Conservation (phyloP, 2,113 vertebrate species). For the Hydrolagus affinis region DNA sequence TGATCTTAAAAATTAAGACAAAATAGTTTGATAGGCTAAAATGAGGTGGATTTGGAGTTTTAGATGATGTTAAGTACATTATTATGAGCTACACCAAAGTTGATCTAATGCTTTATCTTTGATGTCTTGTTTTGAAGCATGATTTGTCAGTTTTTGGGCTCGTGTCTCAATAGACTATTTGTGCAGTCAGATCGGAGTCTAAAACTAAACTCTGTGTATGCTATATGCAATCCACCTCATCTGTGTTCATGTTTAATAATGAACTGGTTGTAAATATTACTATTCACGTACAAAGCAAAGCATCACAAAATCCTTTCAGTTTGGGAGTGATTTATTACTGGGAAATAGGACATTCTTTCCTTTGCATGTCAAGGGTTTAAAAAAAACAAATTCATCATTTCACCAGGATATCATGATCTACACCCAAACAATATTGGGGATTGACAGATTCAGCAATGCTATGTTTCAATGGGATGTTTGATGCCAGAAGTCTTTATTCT, state of each 20-base stretch:
- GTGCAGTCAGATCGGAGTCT: neutral
- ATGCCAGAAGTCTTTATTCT: constrained; percentile 2
- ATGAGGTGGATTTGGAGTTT: too few species aligned
- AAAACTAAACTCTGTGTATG: neutral
- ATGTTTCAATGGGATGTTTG: constrained; percentile 10
- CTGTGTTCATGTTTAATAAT: constrained; percentile 7
- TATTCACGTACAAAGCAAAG: neutral
- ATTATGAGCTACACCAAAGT: too few species aligned
- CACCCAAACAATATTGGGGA: neutral
- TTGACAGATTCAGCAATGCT: neutral
- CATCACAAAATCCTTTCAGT: neutral
- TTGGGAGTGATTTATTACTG: constrained; percentile 14
- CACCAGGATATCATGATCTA: constrained; percentile 12
- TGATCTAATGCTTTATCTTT: too few species aligned
- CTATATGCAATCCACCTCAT: neutral
- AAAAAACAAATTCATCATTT: constrained; percentile 26
- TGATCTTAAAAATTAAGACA: too few species aligned
- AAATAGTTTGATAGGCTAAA: too few species aligned
- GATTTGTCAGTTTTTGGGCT: neutral
- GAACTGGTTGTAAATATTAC: constrained; percentile 9
- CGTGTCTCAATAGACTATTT: neutral
- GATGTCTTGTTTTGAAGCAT: too few species aligned
- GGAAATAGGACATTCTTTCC: neutral
- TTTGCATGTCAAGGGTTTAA: neutral
- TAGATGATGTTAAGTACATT: too few species aligned